These are phyloP conservation scores for Hymenochirus boettgeri DNA, from an alignment of 2,113 vertebrate genomes.

Conservation along the genomic window DNA sequence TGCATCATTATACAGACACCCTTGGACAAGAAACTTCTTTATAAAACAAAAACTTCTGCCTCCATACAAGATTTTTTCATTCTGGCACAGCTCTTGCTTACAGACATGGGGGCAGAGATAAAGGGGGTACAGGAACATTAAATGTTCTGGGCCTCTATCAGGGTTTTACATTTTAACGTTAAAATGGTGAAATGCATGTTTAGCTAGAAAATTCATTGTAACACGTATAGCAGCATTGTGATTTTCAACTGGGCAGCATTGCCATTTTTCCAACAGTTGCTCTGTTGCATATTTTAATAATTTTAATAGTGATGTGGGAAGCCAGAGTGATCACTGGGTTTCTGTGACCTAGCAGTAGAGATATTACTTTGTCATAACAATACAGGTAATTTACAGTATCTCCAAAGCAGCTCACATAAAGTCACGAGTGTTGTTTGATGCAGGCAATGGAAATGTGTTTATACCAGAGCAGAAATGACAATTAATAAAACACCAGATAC, in stretches of 20 bases:
- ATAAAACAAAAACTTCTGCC: too few relatives aligned
- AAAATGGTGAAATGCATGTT: neutral
- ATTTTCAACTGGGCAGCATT: conserved; percentile 16
- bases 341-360: conserved; percentile 47
- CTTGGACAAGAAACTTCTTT: too few relatives aligned
- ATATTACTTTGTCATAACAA: conserved; percentile 66
- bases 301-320: conserved; percentile 54
- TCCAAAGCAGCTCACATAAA: conserved; percentile 61
- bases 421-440: conserved; percentile 64
- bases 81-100: too few relatives aligned
- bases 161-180: neutral
- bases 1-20: too few relatives aligned
- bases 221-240: neutral
- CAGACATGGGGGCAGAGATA: too few relatives aligned
- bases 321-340: conserved; percentile 50
- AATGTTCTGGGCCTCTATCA: too few relatives aligned
- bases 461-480: conserved; percentile 57
- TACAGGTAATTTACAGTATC: conserved; percentile 59
- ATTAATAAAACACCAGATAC: conserved; percentile 52
- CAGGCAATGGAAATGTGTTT: conserved; percentile 60
- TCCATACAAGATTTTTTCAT: too few relatives aligned
- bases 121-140: too few relatives aligned
- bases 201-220: neutral
- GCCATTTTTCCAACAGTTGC: conserved; percentile 28
- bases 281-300: conserved; percentile 21